These are phyloP conservation scores for Orthosia incerta DNA, from an alignment of 2,888 invertebrate genomes.

Conservation along the genomic window DNA sequence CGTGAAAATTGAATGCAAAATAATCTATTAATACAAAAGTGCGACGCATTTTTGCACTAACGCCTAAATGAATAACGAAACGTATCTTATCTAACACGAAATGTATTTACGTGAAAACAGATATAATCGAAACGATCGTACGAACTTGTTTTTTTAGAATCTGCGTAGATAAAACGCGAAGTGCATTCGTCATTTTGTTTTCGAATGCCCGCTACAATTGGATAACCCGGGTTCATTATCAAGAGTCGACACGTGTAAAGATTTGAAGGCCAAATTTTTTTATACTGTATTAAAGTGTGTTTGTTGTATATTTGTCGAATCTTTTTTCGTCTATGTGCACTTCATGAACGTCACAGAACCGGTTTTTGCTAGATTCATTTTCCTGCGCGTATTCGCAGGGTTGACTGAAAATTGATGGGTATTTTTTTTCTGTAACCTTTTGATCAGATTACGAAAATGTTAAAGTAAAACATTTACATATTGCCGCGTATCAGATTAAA, in stretches of 20 bases:
- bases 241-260: conserved; percentile 77
- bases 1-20: conserved; percentile 19
- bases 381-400: not conserved
- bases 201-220: conserved; percentile 67
- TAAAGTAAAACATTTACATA: conserved; percentile 6
- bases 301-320: conserved; percentile 37
- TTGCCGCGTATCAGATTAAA: conserved; percentile 19
- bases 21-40: conserved; percentile 1
- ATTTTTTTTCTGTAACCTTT: not conserved
- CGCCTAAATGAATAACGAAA: not conserved
- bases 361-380: conserved; percentile 32
- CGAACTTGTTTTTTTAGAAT: conserved; percentile 50
- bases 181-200: conserved; percentile 83
- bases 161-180: conserved; percentile 55
- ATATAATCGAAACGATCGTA: conserved; percentile 42
- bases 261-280: conserved; percentile 59
- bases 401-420: conserved; percentile 10
- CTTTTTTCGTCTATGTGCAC: conserved; percentile 29
- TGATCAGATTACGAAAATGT: not conserved
- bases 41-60: conserved; percentile 22
- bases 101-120: conserved; percentile 39
- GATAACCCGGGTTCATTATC: conserved; percentile 70
- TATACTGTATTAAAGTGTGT: conserved; percentile 64
- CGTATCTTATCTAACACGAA: conserved; percentile 48
- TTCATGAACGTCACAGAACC: conserved; percentile 25